phyloP scores from a whole-genome alignment of 2,113 vertebrate species.

The Nematolebias whitei region DNA sequence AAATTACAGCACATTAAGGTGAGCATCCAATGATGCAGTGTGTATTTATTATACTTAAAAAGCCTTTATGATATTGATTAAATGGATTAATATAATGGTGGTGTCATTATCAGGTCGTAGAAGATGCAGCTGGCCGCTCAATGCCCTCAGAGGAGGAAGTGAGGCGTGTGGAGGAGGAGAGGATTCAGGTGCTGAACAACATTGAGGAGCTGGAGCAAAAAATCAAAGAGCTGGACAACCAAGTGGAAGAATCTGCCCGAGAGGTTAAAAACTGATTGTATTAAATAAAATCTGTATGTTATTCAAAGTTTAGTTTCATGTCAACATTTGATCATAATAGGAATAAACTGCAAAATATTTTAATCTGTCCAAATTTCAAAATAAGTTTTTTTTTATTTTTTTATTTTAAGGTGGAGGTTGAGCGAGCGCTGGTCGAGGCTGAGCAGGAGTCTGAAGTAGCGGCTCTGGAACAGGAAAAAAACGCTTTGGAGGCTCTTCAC shows the following conservation, averaged over 20 bases:
- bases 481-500: conserved; percentile 88
- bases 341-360: not conserved
- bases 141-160: conserved; percentile 81
- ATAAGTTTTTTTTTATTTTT: not conserved
- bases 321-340: not conserved
- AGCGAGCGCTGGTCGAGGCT: conserved; percentile 91
- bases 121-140: conserved; percentile 66
- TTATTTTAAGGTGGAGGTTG: conserved; percentile 88
- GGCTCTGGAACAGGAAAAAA: conserved; percentile 91
- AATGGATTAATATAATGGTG: not conserved
- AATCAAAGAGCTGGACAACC: conserved; percentile 95
- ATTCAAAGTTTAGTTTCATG: not conserved
- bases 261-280: conserved; percentile 80
- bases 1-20: not conserved
- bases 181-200: conserved; percentile 89
- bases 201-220: conserved; percentile 94
- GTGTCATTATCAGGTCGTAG: conserved; percentile 75
- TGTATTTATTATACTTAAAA: too few species aligned
- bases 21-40: too few species aligned
- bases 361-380: not conserved
- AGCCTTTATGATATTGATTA: not conserved
- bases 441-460: conserved; percentile 91
- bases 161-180: conserved; percentile 85
- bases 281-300: too few species aligned
- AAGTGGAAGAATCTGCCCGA: conserved; percentile 92